Evolutionary conservation across 2,797 vertebrate genomes (phyloP), one percentile per base, ranked within the genome.

Genomic region (Cichlasoma orientale): DNA sequence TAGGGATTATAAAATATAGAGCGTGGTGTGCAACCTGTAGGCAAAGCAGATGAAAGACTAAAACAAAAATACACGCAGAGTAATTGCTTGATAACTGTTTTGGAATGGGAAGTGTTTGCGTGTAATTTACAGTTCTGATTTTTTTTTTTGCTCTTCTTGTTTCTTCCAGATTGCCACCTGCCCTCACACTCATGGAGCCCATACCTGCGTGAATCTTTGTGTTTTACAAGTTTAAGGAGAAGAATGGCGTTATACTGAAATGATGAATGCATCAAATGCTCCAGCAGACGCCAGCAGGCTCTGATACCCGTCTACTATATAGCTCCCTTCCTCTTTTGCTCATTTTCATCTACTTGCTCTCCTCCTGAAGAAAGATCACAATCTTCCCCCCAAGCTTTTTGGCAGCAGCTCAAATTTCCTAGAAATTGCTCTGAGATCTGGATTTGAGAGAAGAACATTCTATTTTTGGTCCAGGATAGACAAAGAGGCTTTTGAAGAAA

Each of bases 111-210:
- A 11, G 53, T 69, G 66, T 72, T 58, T 44, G 23, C 29, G 16
- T 79, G 16, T 47, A 16, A 75, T 68, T 83, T 44, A 81, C 21
- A 6, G 14, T 27, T 66, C 16, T 47, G 3, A n/a, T 16, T 56
- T n/a, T 19, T 66, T 9, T 72, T 36, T 56, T 8, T 90, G n/a
- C 90, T 90, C 9, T 74, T 33, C 58, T 41, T 77, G 52, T 86
- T 58, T 94, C 80, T 93, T 90, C 2, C 88, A 95, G 94, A 88
- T 85, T 75, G 73, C 74, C 13, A 71, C 66, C 44, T 84, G 68
- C 59, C 78, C 16, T 61, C 56, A 69, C 23, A 4, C 89, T 68
- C 74, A 91, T 85, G 86, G 88, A 81, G 54, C 52, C 77, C 56
- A 56, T 85, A 77, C 61, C 72, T 44, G 72, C 75, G 23, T 92